A percentile compares a stretch with the other conserved stretches of the same genome.
phyloP scores from a whole-genome alignment of 1,140 invertebrate genomes.

The Euura saliciscinereae region DNA sequence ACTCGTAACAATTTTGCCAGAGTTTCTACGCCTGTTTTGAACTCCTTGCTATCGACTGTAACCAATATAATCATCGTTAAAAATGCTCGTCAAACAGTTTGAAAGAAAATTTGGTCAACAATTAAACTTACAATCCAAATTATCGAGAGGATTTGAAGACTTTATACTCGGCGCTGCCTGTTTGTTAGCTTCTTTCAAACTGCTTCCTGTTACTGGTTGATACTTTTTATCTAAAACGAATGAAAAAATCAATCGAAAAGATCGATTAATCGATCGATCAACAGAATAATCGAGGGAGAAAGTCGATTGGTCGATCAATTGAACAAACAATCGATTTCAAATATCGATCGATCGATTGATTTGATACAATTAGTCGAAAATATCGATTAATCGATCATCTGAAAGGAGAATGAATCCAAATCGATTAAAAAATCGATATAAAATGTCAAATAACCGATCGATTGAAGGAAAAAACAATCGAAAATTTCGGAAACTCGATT shows the following conservation, averaged over 20 bases:
- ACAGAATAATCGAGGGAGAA: too few species aligned
- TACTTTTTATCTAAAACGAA: constrained; percentile 70
- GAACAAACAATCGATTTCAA: too few species aligned
- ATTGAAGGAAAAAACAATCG: too few species aligned
- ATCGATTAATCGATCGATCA: constrained; percentile 14
- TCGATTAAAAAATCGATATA: too few species aligned
- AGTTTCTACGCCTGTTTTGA: constrained; percentile 78
- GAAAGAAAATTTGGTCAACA: too few species aligned
- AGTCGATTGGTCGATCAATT: too few species aligned
- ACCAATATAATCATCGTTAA: constrained; percentile 29
- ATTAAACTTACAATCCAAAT: constrained; percentile 78
- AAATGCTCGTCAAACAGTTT: constrained; percentile 31
- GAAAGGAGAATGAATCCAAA: too few species aligned
- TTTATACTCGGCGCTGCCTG: constrained; percentile 69
- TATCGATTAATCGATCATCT: too few species aligned
- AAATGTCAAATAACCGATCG: too few species aligned
- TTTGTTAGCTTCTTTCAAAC: constrained; percentile 59
- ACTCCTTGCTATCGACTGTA: constrained; percentile 81
- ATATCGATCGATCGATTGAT: too few species aligned
- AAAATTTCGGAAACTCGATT: too few species aligned
- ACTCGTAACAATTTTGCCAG: constrained; percentile 83
- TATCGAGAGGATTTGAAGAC: constrained; percentile 82
- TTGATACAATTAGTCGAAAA: too few species aligned
- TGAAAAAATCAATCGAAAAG: constrained; percentile 22
- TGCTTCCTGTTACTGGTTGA: constrained; percentile 68